Base-by-base conservation (phyloP, 2,888 invertebrate species). In the Stegana nigrithorax region DNA sequence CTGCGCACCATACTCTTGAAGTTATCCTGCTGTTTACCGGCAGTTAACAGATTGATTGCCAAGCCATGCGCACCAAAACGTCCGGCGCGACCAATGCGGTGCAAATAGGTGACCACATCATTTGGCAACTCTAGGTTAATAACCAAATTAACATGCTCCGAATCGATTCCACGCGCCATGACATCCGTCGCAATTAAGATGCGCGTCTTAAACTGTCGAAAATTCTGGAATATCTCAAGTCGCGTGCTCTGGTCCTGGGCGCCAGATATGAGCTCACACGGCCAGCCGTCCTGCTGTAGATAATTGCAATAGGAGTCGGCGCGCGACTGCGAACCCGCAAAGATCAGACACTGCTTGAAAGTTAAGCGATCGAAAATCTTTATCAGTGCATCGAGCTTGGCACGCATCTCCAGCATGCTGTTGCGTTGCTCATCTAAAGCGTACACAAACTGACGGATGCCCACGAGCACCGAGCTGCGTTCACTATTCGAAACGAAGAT, bases 71-170 rank as follows among this genome's bases (percentile, higher is more conserved):
- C 91, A 1, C 98, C 98, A 87, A 92, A 98, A 66, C 98, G 88
- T 0, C 98, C 98, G 45, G 97, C 96, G 75, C 98, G 89, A 1
- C 98, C 98, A 82, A 97, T 96, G 79, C 98, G 89, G 87, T 99
- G 98, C 67, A 97, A 88, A 87, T 97, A 97, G 17, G 94, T 95
- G 68, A 92, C 91, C 71, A 90, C 88, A 78, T 93, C 92, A 67
- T 81, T 80, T 0, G 98, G 96, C 27, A 94, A 87, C 82, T 98
- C 98, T 79, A 97, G 89, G 85, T 98, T 98, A 7, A 99, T 89
- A 0, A 99, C 93, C 64, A 99, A 85, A 87, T 98, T 95, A 8
- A 98, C 92, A 86, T 95, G 93, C 69, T 94, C 92, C 1, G 93
- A 94, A 88, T 99, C 98, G 68, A 99, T 93, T 10, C 99, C 99